These are phyloP conservation scores for Myotis brandtii DNA, from an alignment of 2,113 vertebrate genomes.

Conservation along the genomic window DNA sequence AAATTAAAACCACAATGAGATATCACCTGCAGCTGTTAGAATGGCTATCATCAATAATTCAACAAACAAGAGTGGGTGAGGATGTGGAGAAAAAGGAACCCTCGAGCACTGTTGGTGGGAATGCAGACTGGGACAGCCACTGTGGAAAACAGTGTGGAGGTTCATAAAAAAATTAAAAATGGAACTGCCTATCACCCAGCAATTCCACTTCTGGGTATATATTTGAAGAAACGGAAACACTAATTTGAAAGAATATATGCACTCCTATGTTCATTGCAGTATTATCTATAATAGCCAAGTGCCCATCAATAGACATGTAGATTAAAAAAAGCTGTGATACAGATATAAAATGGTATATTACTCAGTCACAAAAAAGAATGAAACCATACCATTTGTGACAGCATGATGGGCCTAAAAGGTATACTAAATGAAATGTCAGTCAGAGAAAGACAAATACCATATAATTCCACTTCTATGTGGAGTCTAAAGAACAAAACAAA, in stretches of 20 bases:
- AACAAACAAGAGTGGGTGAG: neutral
- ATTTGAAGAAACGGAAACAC: neutral
- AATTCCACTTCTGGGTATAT: neutral
- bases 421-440: neutral
- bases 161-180: neutral
- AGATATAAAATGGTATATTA: neutral
- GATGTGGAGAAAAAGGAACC: neutral
- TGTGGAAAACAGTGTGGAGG: neutral
- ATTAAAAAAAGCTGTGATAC: neutral
- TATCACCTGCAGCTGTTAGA: neutral
- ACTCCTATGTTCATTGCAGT: neutral
- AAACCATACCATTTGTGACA: neutral
- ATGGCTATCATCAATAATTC: neutral
- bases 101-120: neutral
- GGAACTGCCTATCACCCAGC: neutral
- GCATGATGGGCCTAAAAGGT: neutral
- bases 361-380: neutral
- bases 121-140: neutral
- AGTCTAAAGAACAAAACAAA: neutral
- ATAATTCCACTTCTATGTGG: neutral
- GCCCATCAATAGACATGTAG: neutral
- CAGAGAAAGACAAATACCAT: neutral
- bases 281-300: neutral
- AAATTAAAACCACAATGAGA: neutral
- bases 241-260: neutral